phyloP scores from a whole-genome alignment of 2,888 invertebrate species.

The Zootermopsis nevadensis region DNA sequence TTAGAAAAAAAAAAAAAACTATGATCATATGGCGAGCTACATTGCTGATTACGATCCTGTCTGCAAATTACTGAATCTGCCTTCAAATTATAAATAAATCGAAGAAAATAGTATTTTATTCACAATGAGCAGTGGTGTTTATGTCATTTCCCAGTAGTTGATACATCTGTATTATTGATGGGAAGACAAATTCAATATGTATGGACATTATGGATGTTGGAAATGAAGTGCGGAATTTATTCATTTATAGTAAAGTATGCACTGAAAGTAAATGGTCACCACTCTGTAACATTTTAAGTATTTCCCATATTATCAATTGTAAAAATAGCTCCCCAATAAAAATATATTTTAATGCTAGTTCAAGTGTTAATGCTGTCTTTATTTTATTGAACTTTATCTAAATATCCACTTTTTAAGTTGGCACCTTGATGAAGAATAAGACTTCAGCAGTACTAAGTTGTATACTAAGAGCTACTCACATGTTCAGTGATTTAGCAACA shows the following conservation, averaged over 20 bases:
- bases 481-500: background rate
- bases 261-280: background rate
- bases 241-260: background rate
- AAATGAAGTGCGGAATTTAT: background rate
- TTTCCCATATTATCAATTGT: background rate
- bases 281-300: background rate
- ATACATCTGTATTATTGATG: background rate
- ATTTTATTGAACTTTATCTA: background rate
- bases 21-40: too few relatives aligned
- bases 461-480: background rate
- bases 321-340: background rate
- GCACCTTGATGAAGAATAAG: background rate
- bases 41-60: too few relatives aligned
- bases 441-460: background rate
- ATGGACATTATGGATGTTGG: background rate
- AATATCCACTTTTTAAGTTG: background rate
- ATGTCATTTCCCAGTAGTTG: background rate
- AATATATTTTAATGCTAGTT: background rate
- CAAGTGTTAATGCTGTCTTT: background rate
- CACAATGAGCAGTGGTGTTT: background rate
- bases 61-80: too few relatives aligned
- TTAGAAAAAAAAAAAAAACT: too few relatives aligned
- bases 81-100: too few relatives aligned
- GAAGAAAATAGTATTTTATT: background rate
- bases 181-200: constrained; percentile 3